Base-by-base conservation (phyloP, 2,888 invertebrate genomes). In the Lepidocyrtoides sp. region DNA sequence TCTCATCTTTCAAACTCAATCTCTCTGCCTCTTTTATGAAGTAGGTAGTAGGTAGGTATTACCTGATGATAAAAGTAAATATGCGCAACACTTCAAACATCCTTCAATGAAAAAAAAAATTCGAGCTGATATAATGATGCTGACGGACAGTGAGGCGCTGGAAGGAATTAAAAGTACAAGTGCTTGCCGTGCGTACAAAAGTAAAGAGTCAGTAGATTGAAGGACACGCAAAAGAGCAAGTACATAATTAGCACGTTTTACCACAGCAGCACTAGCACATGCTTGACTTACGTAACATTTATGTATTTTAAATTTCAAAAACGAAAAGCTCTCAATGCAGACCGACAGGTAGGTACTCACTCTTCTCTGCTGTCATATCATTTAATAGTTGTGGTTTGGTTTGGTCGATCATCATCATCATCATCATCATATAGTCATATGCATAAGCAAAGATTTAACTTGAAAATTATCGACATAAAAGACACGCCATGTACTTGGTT, bases 171-270 rank as follows among this genome's bases (percentile, higher is more conserved):
- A 51, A 79, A 79, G 79, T 17, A 32, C 51, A 51, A 79, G 17
- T 29, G 72, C 23, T 60, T 20, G 20, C n/a, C 1, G 54, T 57
- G 17, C 20, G n/a, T n/a, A n/a, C n/a, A n/a, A n/a, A n/a, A n/a
- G n/a, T 69, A 41, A 20, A 32, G n/a, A 12, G 36, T 23, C 17
- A 36, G 20, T n/a, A 41, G n/a, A 36, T 41, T 8, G n/a, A n/a
- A n/a, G n/a, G n/a, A n/a, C n/a, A n/a, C n/a, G n/a, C n/a, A 17
- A 51, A 14, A 36, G 29, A 26, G 51, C 77, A 72, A 72, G 77
- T 51, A 29, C 48, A 32, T 54, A 79, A 79, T 79, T 79, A 79
- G 54, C 79, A 79, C 79, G 17, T 79, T 79, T 75, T 41, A 44
- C 44, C n/a, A n/a, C n/a, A n/a, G n/a, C n/a, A n/a, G n/a, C n/a